Base-by-base conservation (phyloP, 2,888 invertebrate species). In the Aphidius colemani region DNA sequence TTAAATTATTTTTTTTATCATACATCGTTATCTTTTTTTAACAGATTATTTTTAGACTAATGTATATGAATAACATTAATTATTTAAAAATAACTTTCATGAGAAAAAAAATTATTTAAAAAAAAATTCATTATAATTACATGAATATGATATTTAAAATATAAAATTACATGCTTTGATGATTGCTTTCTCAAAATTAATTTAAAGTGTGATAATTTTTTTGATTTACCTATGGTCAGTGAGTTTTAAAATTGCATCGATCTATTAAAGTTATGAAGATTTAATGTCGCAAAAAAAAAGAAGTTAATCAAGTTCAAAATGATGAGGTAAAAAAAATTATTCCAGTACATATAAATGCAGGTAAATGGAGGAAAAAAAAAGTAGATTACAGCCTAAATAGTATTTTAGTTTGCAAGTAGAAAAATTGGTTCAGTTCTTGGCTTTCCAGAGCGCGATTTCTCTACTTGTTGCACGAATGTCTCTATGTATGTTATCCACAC, bases 391-490 rank as follows among this genome's bases (percentile, higher is more conserved):
- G 30, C 30, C 5, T 30, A 5, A 30, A 30, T 5, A 30, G 30
- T 30, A 30, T 61, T 49, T 49, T 51, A 64, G 60, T 45, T 56
- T 46, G 50, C 50, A 7, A n/a, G 49, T 49, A 13, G 30, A 49
- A 60, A 64, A 60, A 64, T 64, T 56, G 51, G 60, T 60, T 64
- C 56, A 64, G 49, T 57, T 64, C 63, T 61, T 46, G 56, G 63
- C 68, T 69, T 70, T 70, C 69, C 66, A 67, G 70, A 68, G 67
- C 67, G 63, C 70, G 72, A 74, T 73, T 74, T 74, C 72, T 73
- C 71, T 67, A 68, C 60, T 69, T 67, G 70, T 66, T 66, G 69
- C 67, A 65, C 50, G 30, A 41, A 13, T 40, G 46, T 60, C 30
- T 55, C 48, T 13, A 39, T 59, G 44, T 39, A 46, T 53, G n/a